Evolutionary conservation across 2,797 vertebrate genomes (phyloP), one percentile per base, ranked within the genome.

Genomic region (Odontamblyopus lacepedii): DNA sequence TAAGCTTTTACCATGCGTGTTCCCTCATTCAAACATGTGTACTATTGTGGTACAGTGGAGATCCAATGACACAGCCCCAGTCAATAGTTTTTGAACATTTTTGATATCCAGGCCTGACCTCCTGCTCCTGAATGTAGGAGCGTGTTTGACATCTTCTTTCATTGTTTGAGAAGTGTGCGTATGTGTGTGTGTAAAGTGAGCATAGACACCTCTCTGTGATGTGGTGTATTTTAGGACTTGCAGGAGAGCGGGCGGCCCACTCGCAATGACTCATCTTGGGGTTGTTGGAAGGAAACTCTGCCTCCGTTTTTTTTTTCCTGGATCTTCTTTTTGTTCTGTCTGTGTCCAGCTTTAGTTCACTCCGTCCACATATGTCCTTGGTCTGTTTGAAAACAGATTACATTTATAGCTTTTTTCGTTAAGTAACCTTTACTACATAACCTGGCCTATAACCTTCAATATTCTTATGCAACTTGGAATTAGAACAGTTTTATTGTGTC

Each of bases 231-330:
- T 91, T 89, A 83, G 85, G 89, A 82, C 85, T 89, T 79, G 85
- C 86, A 87, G 85, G 88, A 78, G 72, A 88, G 82, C 83, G 30
- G 84, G 76, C 87, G 77, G 88, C 91, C 91, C 89, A 91, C 90
- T 91, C 88, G 82, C 56, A 48, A 76, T 91, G 90, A 92, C 80
- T 92, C 89, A 89, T 90, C 78, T 82, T 73, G 83, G 78, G 77
- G 70, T 82, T 89, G 85, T 89, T 91, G 88, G 87, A 91, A 90
- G 87, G 88, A 92, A 91, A 85, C 72, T 80, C 82, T 84, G 77
- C 85, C 87, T 85, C 87, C 62, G 38, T 83, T 85, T 72, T 73
- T 74, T 59, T 61, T 63, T 38, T 8, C 19, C 73, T 78, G 67
- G 78, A 84, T 88, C 73, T 66, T 88, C 77, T 87, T 75, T 75